Evolutionary conservation across 2,113 vertebrate species (phyloP).

Genomic region (Coturnix japonica): DNA sequence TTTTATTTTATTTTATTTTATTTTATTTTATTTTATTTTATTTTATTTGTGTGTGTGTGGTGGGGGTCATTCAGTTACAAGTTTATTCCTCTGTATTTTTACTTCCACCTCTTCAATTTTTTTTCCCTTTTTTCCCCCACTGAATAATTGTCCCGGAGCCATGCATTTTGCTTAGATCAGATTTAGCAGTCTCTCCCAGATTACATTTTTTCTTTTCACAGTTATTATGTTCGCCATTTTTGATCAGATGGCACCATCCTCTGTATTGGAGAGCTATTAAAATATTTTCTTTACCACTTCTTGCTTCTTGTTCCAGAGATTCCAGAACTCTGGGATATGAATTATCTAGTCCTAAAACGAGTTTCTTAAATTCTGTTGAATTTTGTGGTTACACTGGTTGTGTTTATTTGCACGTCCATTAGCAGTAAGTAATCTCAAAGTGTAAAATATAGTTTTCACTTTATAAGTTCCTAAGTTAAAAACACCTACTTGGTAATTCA

Average conservation of each 20-base stretch:
- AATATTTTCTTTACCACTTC: slow-evolving; percentile 25
- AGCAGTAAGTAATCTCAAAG: not conserved
- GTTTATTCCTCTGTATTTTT: not conserved
- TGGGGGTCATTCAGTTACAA: not conserved
- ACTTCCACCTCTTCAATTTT: not conserved
- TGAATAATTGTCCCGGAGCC: not conserved
- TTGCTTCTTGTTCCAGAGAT: not conserved
- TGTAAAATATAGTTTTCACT: not conserved
- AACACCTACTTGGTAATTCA: slow-evolving; percentile 30
- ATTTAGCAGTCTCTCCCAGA: not conserved
- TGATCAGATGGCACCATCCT: not conserved
- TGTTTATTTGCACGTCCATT: not conserved
- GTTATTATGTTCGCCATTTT: slow-evolving; percentile 17
- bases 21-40: too few species aligned
- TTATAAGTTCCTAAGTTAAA: slow-evolving; percentile 63
- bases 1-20: too few species aligned
- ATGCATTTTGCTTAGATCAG: not conserved
- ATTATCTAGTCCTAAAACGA: slow-evolving; percentile 1
- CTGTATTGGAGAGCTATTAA: not conserved
- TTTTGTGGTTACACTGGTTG: not conserved
- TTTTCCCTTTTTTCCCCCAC: too few species aligned
- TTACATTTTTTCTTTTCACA: slow-evolving; percentile 16
- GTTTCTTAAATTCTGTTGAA: not conserved
- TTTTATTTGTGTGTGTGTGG: too few species aligned
- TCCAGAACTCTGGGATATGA: slow-evolving; percentile 19